Conservation (phyloP, 2,797 vertebrate genomes). For the Petrocephalus sullivani region DNA sequence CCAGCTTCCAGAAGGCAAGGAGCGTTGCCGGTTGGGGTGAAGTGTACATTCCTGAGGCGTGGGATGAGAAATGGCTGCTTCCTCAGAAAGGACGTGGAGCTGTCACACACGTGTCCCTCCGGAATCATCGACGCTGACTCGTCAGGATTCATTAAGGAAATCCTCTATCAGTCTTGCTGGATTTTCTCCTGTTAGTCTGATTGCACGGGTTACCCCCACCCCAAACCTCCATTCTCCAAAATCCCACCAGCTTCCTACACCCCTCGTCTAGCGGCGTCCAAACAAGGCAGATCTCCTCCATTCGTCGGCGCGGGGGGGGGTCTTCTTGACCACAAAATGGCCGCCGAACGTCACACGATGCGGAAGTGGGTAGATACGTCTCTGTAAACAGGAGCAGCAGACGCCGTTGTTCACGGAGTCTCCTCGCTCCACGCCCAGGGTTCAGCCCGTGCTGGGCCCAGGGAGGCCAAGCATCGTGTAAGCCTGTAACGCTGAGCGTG, state of each 20-base stretch:
- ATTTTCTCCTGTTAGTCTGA: background rate
- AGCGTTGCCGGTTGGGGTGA: background rate
- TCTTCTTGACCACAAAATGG: background rate
- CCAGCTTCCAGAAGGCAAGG: background rate
- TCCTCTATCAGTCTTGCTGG: background rate
- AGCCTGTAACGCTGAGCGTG: background rate
- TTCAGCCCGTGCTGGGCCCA: too few species aligned
- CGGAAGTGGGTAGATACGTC: background rate
- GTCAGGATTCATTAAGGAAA: background rate
- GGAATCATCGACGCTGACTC: background rate
- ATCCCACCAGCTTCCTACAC: background rate
- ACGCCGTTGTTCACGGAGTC: background rate
- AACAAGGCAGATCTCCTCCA: background rate
- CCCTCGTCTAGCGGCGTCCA: background rate
- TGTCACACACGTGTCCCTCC: background rate
- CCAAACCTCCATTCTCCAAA: background rate
- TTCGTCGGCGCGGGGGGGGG: background rate
- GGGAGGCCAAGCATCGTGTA: background rate
- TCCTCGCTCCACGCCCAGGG: background rate
- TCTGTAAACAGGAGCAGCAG: background rate
- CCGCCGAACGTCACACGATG: background rate
- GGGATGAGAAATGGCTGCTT: background rate
- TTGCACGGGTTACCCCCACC: background rate
- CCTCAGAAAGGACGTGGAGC: background rate
- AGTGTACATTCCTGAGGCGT: background rate